Conservation (phyloP, 2,113 vertebrate genomes). For the Eurystomus gularis region DNA sequence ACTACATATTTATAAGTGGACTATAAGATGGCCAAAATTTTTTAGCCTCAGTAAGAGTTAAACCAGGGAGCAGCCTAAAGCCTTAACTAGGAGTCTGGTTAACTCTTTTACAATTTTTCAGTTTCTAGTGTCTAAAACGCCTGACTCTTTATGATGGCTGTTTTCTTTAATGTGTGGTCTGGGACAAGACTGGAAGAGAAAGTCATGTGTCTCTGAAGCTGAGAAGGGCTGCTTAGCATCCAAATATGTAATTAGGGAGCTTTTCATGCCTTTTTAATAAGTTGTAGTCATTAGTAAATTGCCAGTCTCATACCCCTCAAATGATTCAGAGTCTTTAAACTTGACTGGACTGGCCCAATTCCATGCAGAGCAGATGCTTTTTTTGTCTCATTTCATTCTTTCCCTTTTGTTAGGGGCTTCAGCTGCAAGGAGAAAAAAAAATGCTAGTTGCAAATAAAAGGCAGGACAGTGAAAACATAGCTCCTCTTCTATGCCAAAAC, state of each 20-base stretch:
- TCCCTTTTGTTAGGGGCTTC: slow-evolving; percentile 52
- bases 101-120: neutral
- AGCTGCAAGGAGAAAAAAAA: slow-evolving; percentile 39
- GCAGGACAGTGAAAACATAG: slow-evolving; percentile 45
- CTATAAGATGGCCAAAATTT: neutral
- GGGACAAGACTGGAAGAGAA: slow-evolving; percentile 49
- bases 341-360: slow-evolving; percentile 67
- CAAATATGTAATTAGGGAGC: slow-evolving; percentile 67
- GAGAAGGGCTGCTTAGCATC: slow-evolving; percentile 56
- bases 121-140: neutral
- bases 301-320: slow-evolving; percentile 47
- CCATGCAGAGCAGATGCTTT: slow-evolving; percentile 61
- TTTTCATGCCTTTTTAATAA: slow-evolving; percentile 69
- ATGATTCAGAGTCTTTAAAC: slow-evolving; percentile 62
- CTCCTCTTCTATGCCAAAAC: slow-evolving; percentile 23
- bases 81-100: neutral
- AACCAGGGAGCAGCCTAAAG: neutral
- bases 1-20: neutral
- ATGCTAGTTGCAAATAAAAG: slow-evolving; percentile 29
- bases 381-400: slow-evolving; percentile 52
- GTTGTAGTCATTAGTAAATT: slow-evolving; percentile 69
- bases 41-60: neutral
- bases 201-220: slow-evolving; percentile 47
- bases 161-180: slow-evolving; percentile 56
- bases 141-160: slow-evolving; percentile 11